Conservation (phyloP, 2,113 vertebrate species). For the Oreochromis tanganicae region DNA sequence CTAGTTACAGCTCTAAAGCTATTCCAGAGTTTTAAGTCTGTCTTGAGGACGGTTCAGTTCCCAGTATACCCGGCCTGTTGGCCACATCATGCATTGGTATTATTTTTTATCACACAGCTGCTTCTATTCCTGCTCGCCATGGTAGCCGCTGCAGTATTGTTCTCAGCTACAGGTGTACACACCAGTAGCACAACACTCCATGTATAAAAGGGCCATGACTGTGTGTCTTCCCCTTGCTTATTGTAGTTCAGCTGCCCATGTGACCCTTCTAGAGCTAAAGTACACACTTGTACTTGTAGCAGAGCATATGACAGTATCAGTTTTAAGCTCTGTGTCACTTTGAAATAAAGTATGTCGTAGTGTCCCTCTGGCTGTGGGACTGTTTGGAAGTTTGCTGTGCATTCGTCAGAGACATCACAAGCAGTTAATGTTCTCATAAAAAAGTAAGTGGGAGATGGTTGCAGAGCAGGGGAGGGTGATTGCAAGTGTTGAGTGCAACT, state of each 20-base stretch:
- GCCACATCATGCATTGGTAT: not conserved
- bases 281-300: not conserved
- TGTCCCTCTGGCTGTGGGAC: not conserved
- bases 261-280: not conserved
- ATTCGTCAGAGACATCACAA: constrained; percentile 37
- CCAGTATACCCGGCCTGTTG: fast-evolving
- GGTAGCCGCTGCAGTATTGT: not conserved
- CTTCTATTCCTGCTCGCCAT: not conserved
- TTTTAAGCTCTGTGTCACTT: not conserved
- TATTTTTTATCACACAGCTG: not conserved
- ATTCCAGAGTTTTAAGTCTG: not conserved
- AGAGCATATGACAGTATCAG: not conserved
- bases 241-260: not conserved
- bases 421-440: constrained; percentile 42
- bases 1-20: not conserved
- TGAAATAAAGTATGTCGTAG: not conserved
- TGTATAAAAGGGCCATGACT: fast-evolving
- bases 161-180: not conserved
- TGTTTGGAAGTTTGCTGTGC: not conserved
- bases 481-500: constrained; percentile 30
- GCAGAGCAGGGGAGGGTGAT: not conserved
- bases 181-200: fast-evolving
- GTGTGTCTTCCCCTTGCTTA: too few relatives aligned
- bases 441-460: constrained; percentile 4
- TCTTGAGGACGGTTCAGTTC: not conserved